Evolutionary conservation across 2,797 vertebrate species (phyloP).

Genomic region (Centropyge bicolor): DNA sequence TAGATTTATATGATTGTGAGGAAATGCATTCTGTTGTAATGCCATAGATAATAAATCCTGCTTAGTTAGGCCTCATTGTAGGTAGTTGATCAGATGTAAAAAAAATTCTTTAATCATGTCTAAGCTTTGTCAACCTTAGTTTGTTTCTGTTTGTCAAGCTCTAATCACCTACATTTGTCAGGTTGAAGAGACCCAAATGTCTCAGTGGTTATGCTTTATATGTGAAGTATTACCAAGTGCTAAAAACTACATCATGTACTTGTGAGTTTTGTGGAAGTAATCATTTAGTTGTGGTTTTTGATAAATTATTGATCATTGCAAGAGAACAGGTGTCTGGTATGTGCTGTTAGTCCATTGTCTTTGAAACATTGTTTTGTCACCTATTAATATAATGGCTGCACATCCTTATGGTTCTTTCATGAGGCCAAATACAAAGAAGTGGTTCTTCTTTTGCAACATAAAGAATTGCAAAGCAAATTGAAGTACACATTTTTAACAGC

Average conservation of each 20-base stretch:
- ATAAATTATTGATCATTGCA: background rate
- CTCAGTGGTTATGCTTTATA: background rate
- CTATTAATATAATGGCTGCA: background rate
- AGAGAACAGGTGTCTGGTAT: background rate
- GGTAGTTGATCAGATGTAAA: no score
- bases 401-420: background rate
- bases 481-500: background rate
- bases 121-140: background rate
- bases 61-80: background rate
- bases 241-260: background rate
- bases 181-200: background rate
- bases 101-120: no score
- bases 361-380: background rate
- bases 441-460: no score
- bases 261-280: background rate
- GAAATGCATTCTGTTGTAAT: background rate
- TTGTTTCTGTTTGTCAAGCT: background rate
- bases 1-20: background rate
- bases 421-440: background rate
- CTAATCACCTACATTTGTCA: background rate
- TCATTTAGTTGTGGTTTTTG: background rate
- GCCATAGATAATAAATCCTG: background rate
- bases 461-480: background rate
- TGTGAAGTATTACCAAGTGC: background rate
- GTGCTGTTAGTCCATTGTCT: background rate